Evolutionary conservation across 2,797 vertebrate species (phyloP).

Genomic region (Bucorvus abyssinicus): DNA sequence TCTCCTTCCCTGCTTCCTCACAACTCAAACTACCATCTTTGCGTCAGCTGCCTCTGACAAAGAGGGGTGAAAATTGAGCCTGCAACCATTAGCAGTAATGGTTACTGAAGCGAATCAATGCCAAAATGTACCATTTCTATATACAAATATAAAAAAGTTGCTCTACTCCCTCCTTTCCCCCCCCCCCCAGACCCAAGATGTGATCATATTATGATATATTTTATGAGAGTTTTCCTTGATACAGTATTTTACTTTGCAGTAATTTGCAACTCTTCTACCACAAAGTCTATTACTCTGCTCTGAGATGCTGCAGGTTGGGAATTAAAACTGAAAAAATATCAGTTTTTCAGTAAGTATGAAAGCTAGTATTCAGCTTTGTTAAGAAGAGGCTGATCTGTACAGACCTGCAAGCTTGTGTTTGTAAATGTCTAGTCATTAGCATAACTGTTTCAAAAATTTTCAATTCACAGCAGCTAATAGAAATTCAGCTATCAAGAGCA

Average conservation of each 20-base stretch:
- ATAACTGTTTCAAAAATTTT: constrained; percentile 20
- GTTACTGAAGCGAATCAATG: background rate
- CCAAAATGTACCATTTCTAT: background rate
- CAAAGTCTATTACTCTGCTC: background rate
- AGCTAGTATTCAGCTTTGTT: background rate
- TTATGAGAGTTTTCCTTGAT: background rate
- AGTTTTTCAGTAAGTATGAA: background rate
- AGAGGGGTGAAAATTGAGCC: background rate
- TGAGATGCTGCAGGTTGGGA: background rate
- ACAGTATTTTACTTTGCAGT: background rate
- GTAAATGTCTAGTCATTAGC: constrained; percentile 21
- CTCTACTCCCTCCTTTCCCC: background rate
- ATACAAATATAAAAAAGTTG: background rate
- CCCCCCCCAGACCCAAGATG: background rate
- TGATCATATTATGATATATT: background rate
- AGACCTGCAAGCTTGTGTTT: background rate
- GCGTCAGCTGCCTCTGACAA: background rate
- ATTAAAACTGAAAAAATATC: background rate
- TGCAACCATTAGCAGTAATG: background rate
- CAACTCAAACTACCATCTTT: background rate
- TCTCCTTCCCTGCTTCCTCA: background rate
- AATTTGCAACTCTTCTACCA: background rate
- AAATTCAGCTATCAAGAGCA: background rate
- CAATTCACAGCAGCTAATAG: background rate
- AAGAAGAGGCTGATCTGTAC: background rate